phyloP scores from a whole-genome alignment of 1,140 invertebrate genomes.

The Parapsyche elsis region DNA sequence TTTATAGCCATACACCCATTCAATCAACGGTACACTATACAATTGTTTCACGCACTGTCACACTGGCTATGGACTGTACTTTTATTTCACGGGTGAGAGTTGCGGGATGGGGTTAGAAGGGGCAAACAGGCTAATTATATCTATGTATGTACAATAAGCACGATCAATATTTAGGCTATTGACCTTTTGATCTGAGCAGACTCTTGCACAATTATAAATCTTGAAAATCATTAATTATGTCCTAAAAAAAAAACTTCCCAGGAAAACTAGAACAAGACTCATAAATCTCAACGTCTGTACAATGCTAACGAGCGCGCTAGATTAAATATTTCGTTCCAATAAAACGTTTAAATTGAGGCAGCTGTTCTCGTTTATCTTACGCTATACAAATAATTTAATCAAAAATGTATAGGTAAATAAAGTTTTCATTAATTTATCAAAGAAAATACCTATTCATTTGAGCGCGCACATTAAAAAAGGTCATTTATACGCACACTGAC shows the following conservation, averaged over 20 bases:
- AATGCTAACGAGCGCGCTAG: conserved; percentile 17
- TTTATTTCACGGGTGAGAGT: too few species aligned
- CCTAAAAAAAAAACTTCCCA: not conserved
- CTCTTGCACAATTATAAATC: not conserved
- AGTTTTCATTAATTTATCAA: not conserved
- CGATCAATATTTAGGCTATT: too few species aligned
- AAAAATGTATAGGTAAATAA: not conserved
- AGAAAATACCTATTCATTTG: not conserved
- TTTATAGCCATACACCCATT: too few species aligned
- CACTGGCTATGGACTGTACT: too few species aligned
- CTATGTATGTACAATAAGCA: too few species aligned
- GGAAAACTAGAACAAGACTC: not conserved
- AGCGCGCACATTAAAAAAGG: too few species aligned
- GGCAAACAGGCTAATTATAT: too few species aligned
- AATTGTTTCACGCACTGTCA: too few species aligned
- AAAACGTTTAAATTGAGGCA: conserved; percentile 1
- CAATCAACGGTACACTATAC: too few species aligned
- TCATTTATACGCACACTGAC: too few species aligned
- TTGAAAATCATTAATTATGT: not conserved
- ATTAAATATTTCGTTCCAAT: conserved; percentile 14
- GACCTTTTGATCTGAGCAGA: not conserved
- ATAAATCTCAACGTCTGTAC: not conserved
- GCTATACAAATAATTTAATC: not conserved
- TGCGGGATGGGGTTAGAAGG: too few species aligned
- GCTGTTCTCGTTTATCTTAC: conserved; percentile 5